Evolutionary conservation across 92 coral and sea anemone species (phyloP).

Genomic region (Epizoanthus illoricatus): DNA sequence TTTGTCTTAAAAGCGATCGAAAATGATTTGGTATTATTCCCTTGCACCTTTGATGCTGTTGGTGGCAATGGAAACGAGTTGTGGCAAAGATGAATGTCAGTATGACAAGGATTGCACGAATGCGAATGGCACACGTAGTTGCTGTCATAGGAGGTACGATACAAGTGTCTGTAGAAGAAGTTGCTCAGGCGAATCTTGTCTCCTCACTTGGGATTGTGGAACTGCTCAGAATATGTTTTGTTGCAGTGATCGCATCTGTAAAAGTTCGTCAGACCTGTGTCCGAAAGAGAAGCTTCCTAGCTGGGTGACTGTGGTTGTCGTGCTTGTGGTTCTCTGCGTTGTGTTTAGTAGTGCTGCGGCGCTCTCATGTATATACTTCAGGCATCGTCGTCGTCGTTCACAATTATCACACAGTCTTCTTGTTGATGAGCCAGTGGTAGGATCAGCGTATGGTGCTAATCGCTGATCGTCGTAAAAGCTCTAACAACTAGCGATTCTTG

Average conservation of each 20-base stretch:
- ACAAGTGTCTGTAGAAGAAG: constrained; percentile 27
- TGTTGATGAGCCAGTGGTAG: background rate
- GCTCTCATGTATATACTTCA: constrained; percentile 15
- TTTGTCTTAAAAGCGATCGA: background rate
- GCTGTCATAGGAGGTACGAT: constrained; percentile 28
- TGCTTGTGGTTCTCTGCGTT: constrained; percentile 1
- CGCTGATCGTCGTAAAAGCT: too few relatives aligned
- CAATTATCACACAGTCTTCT: background rate
- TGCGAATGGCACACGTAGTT: constrained; percentile 4
- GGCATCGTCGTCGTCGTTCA: constrained; percentile 13
- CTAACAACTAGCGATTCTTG: too few relatives aligned
- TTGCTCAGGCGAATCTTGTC: constrained; percentile 43
- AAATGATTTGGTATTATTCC: background rate
- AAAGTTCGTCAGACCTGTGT: constrained; percentile 24
- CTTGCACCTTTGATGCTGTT: background rate
- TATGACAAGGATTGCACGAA: constrained; percentile 25
- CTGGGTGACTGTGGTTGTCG: constrained; percentile 37
- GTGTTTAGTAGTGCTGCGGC: constrained; percentile 36
- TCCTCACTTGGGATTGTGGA: constrained; percentile 37
- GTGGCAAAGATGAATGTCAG: constrained; percentile 28
- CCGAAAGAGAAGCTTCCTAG: constrained; percentile 22
- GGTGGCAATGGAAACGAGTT: constrained; percentile 4
- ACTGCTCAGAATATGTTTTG: constrained; percentile 39
- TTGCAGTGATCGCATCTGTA: constrained; percentile 41
- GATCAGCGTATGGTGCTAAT: constrained; percentile 4